These are phyloP conservation scores for Illadopsis cleaveri DNA, from an alignment of 2,113 vertebrate species.

Conservation along the genomic window DNA sequence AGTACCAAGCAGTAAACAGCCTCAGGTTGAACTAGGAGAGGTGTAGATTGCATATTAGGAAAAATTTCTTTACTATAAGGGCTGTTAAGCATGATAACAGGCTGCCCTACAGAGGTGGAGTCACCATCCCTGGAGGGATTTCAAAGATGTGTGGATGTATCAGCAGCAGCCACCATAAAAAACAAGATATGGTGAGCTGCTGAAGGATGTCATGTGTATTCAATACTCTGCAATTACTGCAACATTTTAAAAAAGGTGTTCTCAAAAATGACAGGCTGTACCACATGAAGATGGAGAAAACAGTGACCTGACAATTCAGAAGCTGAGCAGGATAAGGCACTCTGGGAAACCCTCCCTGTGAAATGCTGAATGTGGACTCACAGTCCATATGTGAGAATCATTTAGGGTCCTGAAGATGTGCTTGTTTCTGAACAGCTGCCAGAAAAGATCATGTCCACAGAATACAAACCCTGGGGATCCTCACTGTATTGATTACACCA, in stretches of 20 bases:
- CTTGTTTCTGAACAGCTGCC: not conserved
- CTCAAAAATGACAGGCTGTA: not conserved
- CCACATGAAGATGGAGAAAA: not conserved
- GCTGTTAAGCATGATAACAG: not conserved
- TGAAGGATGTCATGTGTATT: not conserved
- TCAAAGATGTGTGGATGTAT: not conserved
- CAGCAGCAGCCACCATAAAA: not conserved
- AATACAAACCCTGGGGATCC: too few relatives aligned
- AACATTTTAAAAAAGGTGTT: not conserved
- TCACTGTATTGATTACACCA: not conserved
- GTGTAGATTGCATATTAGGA: not conserved
- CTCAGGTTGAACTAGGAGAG: not conserved
- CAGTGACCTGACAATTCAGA: not conserved
- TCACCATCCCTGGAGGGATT: not conserved
- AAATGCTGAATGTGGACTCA: not conserved
- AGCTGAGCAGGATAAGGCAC: not conserved
- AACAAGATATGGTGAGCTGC: fast-evolving
- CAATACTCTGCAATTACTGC: fast-evolving
- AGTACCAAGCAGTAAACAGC: not conserved
- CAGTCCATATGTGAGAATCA: not conserved
- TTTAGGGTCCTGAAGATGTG: not conserved
- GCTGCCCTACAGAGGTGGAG: not conserved
- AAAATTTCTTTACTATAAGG: not conserved
- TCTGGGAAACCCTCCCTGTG: not conserved
- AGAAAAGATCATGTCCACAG: not conserved